phyloP scores from a whole-genome alignment of 1,140 invertebrate species.

The Oncopeltus fasciatus region DNA sequence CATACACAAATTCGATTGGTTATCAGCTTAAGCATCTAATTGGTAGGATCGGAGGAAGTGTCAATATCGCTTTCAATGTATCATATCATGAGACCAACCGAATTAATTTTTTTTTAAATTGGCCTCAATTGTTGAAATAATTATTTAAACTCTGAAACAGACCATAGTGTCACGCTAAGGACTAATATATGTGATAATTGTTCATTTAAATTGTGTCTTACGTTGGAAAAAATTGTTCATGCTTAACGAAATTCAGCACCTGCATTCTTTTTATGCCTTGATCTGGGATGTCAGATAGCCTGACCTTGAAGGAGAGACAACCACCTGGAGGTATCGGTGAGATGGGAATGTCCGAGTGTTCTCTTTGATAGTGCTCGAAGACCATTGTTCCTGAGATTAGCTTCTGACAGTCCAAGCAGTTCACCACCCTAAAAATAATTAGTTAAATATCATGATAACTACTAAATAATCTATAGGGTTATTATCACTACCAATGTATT shows the following conservation, averaged over 20 bases:
- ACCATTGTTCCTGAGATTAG: background rate
- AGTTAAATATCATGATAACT: too few relatives aligned
- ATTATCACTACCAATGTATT: too few relatives aligned
- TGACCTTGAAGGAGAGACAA: background rate
- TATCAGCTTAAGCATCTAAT: too few relatives aligned
- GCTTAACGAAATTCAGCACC: background rate
- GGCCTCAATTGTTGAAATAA: background rate
- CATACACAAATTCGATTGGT: too few relatives aligned
- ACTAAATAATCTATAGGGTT: too few relatives aligned
- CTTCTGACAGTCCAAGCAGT: background rate
- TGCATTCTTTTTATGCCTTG: background rate
- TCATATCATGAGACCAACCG: background rate
- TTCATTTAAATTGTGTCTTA: background rate
- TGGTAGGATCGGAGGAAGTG: too few relatives aligned
- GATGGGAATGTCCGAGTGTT: background rate
- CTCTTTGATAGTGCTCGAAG: background rate
- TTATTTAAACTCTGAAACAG: background rate
- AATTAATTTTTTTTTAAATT: background rate
- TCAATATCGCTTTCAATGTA: background rate
- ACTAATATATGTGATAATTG: background rate
- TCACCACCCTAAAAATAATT: background rate
- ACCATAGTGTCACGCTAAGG: background rate
- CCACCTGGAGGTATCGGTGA: background rate
- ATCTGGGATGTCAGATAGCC: background rate
- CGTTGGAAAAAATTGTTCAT: background rate